Base-by-base conservation (phyloP, 2,797 vertebrate genomes). In the Paramormyrops hopkinsi region DNA sequence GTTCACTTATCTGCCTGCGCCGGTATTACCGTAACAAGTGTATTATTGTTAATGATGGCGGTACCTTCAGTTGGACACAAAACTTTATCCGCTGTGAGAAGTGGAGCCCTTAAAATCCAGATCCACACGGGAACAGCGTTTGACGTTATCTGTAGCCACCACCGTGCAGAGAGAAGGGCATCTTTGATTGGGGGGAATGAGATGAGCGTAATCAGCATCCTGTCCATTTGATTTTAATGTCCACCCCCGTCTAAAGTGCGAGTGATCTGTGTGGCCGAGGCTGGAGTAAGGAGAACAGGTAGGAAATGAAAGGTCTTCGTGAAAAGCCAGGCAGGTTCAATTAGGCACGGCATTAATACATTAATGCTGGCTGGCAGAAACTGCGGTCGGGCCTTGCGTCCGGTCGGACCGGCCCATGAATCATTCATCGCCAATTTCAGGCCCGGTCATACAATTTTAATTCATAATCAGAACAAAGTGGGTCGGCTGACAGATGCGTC, bases 401-500 rank as follows among this genome's bases (percentile, higher is more conserved):
- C 54, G 29, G 37, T 25, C 62, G 2, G 33, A 48, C 62, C 88
- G 29, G 86, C 14, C 19, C 91, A 95, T 95, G 92, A 93, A 96
- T 95, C 93, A 95, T 95, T 96, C 93, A 95, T 95, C 90, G 91
- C 89, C 90, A 89, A 91, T 94, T 93, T 93, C 92, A 94, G 93
- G 92, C 92, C 79, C 92, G 92, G 86, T 96, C 95, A 96, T 96
- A 94, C 94, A 96, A 96, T 93, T 95, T 96, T 95, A 96, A 96
- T 96, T 95, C 94, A 93, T 94, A 95, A 95, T 95, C 93, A 93
- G 90, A 94, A 92, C 92, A 95, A 96, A 96, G 95, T 96, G 95
- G 96, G 96, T 96, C 95, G 95, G 94, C 95, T 94, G 93, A 95
- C 94, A 95, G 95, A 95, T 94, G 95, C 94, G 95, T 94, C 95